Evolutionary conservation across 2,797 vertebrate species (phyloP), one percentile per base, ranked within the genome.

Genomic region (Acrossocheilus fasciatus): DNA sequence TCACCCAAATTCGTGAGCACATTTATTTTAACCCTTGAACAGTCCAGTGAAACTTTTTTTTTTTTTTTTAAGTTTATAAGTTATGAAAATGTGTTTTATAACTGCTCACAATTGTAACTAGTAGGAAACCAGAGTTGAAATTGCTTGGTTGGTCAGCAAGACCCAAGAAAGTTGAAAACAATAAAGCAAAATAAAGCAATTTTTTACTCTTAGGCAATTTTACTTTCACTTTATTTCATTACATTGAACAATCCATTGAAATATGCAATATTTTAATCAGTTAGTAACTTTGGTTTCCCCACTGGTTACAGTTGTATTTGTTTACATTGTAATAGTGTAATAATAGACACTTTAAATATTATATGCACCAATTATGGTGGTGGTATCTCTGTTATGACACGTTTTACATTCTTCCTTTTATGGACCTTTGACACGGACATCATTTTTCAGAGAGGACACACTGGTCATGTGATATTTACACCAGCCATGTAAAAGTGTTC

Each of bases 381-480:
- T n/a, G 39, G 17, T 73, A 76, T 50, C 57, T 50, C 43, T 50
- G 26, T 75, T n/a, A 9, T 26, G 59, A 34, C 2, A 23, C 4
- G 23, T 79, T 79, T 79, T 62, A 62, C 36, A 26, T 62, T 8
- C 12, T 64, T 64, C 39, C 30, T 50, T 66, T 47, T 50, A 47
- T 52, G 43, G 26, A 81, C 62, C 59, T 81, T 81, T 69, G 64
- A 52, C 57, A 79, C 18, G 0, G 80, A 69, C 80, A 26, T 52
- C 0, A 45, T 81, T 52, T 36, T 50, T 68, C 80, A 52, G 20
- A 39, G 43, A n/a, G 45, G 64, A 43, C 78, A 36, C 52, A 68
- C 45, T 47, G 62, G 64, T 36, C 64, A 39, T 81, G 62, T 81
- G 79, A 68, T 68, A 50, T 81, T 68, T 68, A 43, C 45, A 66